Percentiles rank a stretch among this genome's conserved stretches.
Evolutionary conservation across 2,888 invertebrate genomes (phyloP).

Genomic region (Dinocampus coccinellae): DNA sequence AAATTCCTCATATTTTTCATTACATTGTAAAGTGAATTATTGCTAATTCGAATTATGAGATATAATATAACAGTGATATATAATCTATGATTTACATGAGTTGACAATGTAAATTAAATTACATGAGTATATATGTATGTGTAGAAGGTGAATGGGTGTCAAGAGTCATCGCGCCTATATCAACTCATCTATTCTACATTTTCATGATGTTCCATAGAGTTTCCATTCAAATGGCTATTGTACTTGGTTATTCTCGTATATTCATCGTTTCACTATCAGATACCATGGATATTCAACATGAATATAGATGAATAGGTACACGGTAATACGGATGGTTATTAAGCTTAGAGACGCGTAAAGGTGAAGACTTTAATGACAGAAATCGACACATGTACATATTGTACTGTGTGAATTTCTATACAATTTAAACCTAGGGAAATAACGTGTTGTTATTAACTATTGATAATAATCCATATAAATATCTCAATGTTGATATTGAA

Average conservation of each 20-base stretch:
- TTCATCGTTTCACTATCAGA: conserved; percentile 9
- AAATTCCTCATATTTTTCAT: too few species aligned
- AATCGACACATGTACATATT: conserved; percentile 9
- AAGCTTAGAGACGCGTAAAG: conserved; percentile 21
- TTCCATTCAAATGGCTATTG: conserved; percentile 8
- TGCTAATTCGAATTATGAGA: too few species aligned
- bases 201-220: not conserved
- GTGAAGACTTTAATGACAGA: not conserved
- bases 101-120: not conserved
- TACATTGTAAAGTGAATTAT: too few species aligned
- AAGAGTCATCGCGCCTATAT: not conserved
- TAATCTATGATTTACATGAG: too few species aligned
- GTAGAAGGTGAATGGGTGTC: not conserved
- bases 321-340: conserved; percentile 5
- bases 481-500: not conserved
- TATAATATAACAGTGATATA: too few species aligned
- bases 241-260: conserved; percentile 15
- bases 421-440: conserved; percentile 14
- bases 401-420: not conserved
- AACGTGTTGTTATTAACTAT: conserved; percentile 33
- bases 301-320: conserved; percentile 15
- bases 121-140: not conserved
- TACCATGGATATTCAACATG: not conserved
- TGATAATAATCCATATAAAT: conserved; percentile 29
- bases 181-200: not conserved